phyloP scores from a whole-genome alignment of 2,113 vertebrate genomes.

The Petrocephalus zakoni region DNA sequence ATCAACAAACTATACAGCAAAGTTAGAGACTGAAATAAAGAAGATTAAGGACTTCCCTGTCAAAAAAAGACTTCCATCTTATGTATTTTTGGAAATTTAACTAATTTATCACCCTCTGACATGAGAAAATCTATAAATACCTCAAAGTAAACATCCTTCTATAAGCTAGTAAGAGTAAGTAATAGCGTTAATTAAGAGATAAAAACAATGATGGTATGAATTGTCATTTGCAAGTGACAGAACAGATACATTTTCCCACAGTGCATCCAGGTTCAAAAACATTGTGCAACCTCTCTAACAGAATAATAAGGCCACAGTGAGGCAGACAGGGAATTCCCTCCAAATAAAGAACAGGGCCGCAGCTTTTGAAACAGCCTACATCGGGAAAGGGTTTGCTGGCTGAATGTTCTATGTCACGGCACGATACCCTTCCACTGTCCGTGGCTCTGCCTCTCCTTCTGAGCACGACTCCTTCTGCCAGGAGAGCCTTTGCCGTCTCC shows the following conservation, averaged over 20 bases:
- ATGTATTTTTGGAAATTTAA: not conserved
- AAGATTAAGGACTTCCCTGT: not conserved
- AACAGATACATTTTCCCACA: not conserved
- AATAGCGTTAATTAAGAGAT: too few species aligned
- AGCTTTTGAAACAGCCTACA: not conserved
- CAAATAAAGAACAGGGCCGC: not conserved
- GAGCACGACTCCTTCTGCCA: slow-evolving; percentile 70
- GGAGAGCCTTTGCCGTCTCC: slow-evolving; percentile 73
- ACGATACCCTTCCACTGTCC: slow-evolving; percentile 56
- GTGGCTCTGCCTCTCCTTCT: slow-evolving; percentile 51
- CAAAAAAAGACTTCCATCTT: not conserved
- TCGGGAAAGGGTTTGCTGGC: not conserved
- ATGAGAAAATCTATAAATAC: not conserved
- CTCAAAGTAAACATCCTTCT: not conserved
- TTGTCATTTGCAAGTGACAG: not conserved
- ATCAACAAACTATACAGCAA: not conserved
- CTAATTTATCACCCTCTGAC: not conserved
- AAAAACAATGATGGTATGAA: not conserved
- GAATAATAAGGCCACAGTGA: not conserved
- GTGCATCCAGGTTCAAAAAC: not conserved
- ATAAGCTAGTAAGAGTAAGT: slow-evolving; percentile 2
- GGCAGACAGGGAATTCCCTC: not conserved
- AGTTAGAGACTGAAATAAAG: not conserved
- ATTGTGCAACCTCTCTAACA: not conserved
- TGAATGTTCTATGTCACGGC: not conserved